A percentile compares a stretch with the other conserved stretches of the same genome.
Conservation (phyloP, 2,888 invertebrate genomes). For the Drosophila ezoana region DNA sequence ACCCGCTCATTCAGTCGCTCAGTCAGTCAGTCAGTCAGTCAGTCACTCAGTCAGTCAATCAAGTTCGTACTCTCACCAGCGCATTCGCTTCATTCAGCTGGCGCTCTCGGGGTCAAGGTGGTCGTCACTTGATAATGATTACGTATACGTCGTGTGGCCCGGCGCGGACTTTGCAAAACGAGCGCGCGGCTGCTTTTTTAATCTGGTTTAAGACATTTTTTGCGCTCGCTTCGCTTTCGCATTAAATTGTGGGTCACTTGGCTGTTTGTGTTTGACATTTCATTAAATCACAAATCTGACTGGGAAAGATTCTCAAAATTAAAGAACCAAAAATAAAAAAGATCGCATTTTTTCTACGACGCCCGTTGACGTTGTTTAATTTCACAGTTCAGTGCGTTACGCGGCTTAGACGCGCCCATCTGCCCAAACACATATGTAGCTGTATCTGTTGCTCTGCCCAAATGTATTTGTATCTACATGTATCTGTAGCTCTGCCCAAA, state of each 20-base stretch:
- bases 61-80: constrained; percentile 42
- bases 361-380: constrained; percentile 71
- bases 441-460: constrained; percentile 5
- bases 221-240: constrained; percentile 1
- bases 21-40: background rate
- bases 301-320: background rate
- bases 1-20: constrained; percentile 19
- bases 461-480: constrained; percentile 12
- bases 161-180: background rate
- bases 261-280: background rate
- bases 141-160: constrained; percentile 42
- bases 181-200: constrained; percentile 16
- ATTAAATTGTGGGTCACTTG: background rate
- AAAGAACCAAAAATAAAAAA: background rate
- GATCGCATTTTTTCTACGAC: constrained; percentile 23
- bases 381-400: constrained; percentile 81
- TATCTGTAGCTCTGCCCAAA: background rate
- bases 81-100: constrained; percentile 37
- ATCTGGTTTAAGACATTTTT: constrained; percentile 20
- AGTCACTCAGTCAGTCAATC: constrained; percentile 42
- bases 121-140: constrained; percentile 62
- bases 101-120: constrained; percentile 67
- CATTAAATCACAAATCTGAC: background rate
- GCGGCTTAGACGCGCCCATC: constrained; percentile 71
- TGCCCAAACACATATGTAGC: constrained; percentile 22